Conservation (phyloP, 1,140 invertebrate species). For the Pentalonia nigronervosa region DNA sequence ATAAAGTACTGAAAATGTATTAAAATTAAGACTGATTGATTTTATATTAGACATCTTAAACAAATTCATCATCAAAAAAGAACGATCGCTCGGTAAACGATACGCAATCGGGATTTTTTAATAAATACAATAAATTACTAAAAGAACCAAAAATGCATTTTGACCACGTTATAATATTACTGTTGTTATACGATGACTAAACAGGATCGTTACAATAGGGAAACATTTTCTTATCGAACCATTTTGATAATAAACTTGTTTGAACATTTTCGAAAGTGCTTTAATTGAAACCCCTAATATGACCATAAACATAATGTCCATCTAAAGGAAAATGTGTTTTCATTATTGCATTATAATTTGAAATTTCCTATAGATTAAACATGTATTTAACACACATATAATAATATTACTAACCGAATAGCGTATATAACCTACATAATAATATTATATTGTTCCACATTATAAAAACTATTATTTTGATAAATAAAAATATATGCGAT, state of each 20-base stretch:
- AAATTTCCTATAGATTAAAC: neutral
- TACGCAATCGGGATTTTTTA: neutral
- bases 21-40: neutral
- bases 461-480: neutral
- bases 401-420: neutral
- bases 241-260: constrained; percentile 5
- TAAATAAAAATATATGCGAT: neutral
- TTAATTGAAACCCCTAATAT: constrained; percentile 23
- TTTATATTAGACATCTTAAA: neutral
- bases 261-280: neutral
- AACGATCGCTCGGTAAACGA: neutral
- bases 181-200: neutral
- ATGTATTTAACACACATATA: neutral
- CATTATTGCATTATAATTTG: neutral
- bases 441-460: neutral
- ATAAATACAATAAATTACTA: neutral
- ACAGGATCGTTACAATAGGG: neutral
- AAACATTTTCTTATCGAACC: neutral
- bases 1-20: neutral
- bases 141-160: neutral
- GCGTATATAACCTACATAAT: neutral
- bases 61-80: no score
- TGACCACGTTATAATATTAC: neutral
- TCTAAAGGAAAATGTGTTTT: neutral
- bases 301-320: neutral